These are phyloP conservation scores for Syndactyla subalaris DNA, from an alignment of 2,797 vertebrate species.

Conservation along the genomic window DNA sequence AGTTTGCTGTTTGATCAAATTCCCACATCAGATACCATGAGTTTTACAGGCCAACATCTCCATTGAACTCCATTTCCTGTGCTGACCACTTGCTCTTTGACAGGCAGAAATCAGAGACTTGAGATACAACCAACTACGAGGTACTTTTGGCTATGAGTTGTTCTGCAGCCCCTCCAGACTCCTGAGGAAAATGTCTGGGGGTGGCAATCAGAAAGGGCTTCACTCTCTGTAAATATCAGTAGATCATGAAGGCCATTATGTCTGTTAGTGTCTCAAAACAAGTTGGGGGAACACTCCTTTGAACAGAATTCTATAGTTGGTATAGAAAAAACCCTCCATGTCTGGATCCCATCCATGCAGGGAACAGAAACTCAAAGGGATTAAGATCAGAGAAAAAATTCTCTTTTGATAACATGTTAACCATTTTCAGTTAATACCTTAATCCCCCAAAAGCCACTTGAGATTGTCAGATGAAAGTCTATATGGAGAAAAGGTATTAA, in stretches of 20 bases:
- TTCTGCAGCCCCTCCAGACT: neutral
- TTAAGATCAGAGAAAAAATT: neutral
- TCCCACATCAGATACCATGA: neutral
- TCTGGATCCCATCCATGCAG: neutral
- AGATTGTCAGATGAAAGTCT: neutral
- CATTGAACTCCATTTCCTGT: accelerated
- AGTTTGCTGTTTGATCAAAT: neutral
- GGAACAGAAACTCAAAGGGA: neutral
- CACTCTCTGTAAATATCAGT: neutral
- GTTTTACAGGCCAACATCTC: neutral
- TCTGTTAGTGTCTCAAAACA: neutral
- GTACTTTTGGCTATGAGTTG: neutral
- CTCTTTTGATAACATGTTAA: neutral
- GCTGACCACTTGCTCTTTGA: neutral
- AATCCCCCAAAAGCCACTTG: neutral
- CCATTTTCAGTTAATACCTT: neutral
- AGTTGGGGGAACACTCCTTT: neutral
- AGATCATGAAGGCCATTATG: neutral
- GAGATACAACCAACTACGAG: neutral
- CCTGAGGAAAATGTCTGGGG: neutral
- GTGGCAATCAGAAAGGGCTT: neutral
- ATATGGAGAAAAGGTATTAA: neutral
- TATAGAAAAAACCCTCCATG: neutral
- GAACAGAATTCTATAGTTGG: neutral
- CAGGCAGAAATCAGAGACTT: neutral